Conservation (phyloP, 2,113 vertebrate genomes). For the Pseudopipra pipra region DNA sequence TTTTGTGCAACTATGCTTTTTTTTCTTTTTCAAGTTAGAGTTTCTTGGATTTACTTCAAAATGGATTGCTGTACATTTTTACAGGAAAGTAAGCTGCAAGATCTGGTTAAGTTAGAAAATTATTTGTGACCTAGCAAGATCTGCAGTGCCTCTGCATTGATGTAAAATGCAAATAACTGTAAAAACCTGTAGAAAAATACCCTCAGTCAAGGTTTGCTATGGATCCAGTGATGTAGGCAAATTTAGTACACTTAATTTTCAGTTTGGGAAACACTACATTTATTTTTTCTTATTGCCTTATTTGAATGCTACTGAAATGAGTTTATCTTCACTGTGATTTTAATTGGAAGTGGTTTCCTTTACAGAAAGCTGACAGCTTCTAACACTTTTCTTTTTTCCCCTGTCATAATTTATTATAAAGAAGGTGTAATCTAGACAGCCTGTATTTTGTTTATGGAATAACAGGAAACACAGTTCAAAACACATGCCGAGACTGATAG, state of each 20-base stretch:
- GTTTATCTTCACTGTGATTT: background rate
- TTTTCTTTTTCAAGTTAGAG: fast-evolving
- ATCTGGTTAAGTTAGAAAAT: background rate
- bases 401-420: background rate
- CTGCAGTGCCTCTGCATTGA: background rate
- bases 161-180: background rate
- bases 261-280: background rate
- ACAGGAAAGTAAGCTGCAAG: background rate
- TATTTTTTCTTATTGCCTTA: background rate
- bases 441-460: background rate
- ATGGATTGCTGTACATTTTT: background rate
- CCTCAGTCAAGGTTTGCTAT: background rate
- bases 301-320: background rate
- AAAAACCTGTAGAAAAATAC: background rate
- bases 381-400: background rate
- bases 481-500: background rate
- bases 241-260: background rate
- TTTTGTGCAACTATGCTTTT: background rate
- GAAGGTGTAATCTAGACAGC: fast-evolving
- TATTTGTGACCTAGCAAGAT: background rate
- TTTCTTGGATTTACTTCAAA: background rate
- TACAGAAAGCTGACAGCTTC: background rate
- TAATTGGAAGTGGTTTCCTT: background rate
- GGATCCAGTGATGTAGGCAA: background rate
- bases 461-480: background rate